Percentiles rank a stretch among this genome's conserved stretches.
These are phyloP conservation scores for Tarsius wallacei DNA, from an alignment of 2,797 vertebrate species.

Conservation along the genomic window DNA sequence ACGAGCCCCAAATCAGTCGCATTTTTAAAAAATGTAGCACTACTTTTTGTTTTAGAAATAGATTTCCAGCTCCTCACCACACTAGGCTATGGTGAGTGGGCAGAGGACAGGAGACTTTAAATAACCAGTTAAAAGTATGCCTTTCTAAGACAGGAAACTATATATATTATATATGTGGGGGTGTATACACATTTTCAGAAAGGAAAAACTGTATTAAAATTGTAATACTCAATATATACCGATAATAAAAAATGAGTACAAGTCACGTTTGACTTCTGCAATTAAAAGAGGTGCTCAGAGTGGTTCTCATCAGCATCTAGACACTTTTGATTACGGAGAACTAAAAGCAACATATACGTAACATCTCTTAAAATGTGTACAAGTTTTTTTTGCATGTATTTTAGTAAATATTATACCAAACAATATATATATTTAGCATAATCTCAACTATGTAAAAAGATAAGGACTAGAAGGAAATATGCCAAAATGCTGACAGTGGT, in stretches of 20 bases:
- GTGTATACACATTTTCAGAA: too few species aligned
- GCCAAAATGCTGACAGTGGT: neutral
- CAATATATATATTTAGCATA: neutral
- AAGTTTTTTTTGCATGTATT: too few species aligned
- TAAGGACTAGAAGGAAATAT: neutral
- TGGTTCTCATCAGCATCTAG: too few species aligned
- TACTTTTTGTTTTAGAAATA: slow-evolving; percentile 34
- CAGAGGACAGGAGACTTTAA: neutral
- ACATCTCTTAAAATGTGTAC: too few species aligned
- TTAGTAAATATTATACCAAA: neutral
- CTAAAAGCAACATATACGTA: too few species aligned
- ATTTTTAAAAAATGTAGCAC: neutral
- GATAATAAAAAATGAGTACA: too few species aligned
- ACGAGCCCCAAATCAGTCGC: neutral
- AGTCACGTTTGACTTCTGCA: too few species aligned
- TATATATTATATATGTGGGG: neutral
- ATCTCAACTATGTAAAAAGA: neutral
- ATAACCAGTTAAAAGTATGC: neutral
- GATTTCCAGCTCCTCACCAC: neutral
- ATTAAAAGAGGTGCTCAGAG: too few species aligned
- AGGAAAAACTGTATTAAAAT: too few species aligned
- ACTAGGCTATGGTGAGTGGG: neutral
- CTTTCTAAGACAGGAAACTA: neutral
- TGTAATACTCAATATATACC: too few species aligned
- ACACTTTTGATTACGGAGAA: too few species aligned